phyloP scores from a whole-genome alignment of 2,797 vertebrate genomes.

The Scolopax bukidnonensis region DNA sequence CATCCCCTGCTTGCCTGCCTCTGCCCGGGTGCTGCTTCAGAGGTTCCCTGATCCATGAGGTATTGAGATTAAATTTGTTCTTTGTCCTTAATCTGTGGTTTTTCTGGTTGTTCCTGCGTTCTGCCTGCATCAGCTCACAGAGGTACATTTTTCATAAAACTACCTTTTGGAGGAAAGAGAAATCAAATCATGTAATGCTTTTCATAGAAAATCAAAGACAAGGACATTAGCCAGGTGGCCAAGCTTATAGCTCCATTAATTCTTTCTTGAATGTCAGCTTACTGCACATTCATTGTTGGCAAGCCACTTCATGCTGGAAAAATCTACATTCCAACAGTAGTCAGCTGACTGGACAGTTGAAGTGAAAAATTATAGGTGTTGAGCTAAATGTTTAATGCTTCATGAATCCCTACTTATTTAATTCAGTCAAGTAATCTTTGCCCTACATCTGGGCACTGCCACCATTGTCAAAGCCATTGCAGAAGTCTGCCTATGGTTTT shows the following conservation, averaged over 20 bases:
- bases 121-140: no score
- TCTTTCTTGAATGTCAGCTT: not conserved
- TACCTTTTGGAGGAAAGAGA: not conserved
- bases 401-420: not conserved
- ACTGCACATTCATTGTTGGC: not conserved
- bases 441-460: not conserved
- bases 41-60: no score
- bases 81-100: no score
- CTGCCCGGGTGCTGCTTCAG: no score
- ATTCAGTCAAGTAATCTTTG: not conserved
- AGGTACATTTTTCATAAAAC: not conserved
- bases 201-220: constrained; percentile 35
- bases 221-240: constrained; percentile 10
- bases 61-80: no score
- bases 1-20: no score
- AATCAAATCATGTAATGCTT: not conserved
- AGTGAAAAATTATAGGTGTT: not conserved
- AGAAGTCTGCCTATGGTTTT: not conserved
- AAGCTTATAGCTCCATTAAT: not conserved
- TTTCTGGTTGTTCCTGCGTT: no score
- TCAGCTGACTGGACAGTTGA: not conserved
- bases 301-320: not conserved
- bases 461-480: not conserved
- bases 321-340: not conserved
- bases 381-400: not conserved